Conservation (phyloP, 2,797 vertebrate genomes). For the Falco peregrinus region DNA sequence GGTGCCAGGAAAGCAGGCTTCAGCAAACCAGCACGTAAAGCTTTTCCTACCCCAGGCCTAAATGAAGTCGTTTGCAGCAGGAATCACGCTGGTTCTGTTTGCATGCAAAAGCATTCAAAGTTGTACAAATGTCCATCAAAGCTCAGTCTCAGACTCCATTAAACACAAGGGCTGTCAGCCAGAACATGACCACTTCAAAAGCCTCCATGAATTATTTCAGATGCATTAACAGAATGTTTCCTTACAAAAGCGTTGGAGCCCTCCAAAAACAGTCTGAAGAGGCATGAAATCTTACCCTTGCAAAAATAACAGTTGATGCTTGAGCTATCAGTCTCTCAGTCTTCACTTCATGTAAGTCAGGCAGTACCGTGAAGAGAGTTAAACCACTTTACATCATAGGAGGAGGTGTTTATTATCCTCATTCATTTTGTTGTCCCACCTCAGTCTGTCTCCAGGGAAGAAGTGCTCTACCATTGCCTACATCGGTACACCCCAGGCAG, state of each 20-base stretch:
- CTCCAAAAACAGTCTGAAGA: neutral
- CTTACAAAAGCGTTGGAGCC: neutral
- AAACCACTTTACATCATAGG: neutral
- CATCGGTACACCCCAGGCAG: rapidly evolving
- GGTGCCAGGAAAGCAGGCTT: neutral
- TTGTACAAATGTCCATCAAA: neutral
- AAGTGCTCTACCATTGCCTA: neutral
- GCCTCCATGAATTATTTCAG: constrained; percentile 46
- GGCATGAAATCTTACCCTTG: neutral
- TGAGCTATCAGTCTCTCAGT: neutral
- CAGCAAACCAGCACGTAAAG: neutral
- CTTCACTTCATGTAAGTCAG: neutral
- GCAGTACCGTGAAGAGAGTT: rapidly evolving
- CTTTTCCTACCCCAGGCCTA: neutral
- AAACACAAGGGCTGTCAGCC: constrained; percentile 7
- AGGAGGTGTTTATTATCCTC: neutral
- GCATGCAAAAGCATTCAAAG: neutral
- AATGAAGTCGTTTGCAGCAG: neutral
- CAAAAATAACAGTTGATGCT: neutral
- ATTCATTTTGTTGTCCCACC: neutral
- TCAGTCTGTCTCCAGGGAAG: neutral
- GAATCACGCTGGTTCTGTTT: neutral
- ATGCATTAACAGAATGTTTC: neutral
- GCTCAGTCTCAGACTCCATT: neutral
- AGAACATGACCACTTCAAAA: constrained; percentile 5